phyloP scores from a whole-genome alignment of 2,888 invertebrate species.

The Globia sparganii region DNA sequence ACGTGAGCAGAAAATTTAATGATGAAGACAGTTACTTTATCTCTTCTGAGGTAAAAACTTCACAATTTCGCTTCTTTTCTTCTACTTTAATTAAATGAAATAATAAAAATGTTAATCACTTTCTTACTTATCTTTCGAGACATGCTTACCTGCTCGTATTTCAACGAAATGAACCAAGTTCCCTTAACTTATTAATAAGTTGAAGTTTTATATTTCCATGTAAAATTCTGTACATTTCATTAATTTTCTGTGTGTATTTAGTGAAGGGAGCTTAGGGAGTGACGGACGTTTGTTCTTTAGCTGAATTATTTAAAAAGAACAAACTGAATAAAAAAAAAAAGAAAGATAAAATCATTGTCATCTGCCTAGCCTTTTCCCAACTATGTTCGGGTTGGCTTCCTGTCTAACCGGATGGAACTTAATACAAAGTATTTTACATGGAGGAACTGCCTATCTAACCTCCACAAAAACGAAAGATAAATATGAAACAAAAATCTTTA shows the following conservation, averaged over 20 bases:
- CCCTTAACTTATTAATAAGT: slow-evolving; percentile 69
- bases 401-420: too few species aligned
- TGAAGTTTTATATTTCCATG: slow-evolving; percentile 60
- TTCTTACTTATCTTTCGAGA: slow-evolving; percentile 44
- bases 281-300: background rate
- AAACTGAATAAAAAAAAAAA: background rate
- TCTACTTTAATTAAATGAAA: slow-evolving; percentile 58
- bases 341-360: too few species aligned
- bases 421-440: too few species aligned
- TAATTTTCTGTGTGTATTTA: slow-evolving; percentile 48
- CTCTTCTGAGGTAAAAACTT: slow-evolving; percentile 27
- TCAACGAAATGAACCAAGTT: slow-evolving; percentile 52
- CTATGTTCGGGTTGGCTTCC: too few species aligned
- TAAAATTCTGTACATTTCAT: slow-evolving; percentile 63
- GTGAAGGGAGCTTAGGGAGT: slow-evolving; percentile 2
- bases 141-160: slow-evolving; percentile 51
- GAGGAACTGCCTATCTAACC: too few species aligned
- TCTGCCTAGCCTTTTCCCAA: too few species aligned
- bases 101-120: slow-evolving; percentile 64
- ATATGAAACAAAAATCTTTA: background rate
- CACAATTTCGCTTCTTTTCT: background rate
- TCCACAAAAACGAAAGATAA: background rate
- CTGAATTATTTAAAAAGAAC: slow-evolving; percentile 12
- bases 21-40: slow-evolving; percentile 18
- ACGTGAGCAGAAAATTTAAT: background rate